Evolutionary conservation across 1,140 invertebrate species (phyloP).

Genomic region (Camponotus pennsylvanicus): DNA sequence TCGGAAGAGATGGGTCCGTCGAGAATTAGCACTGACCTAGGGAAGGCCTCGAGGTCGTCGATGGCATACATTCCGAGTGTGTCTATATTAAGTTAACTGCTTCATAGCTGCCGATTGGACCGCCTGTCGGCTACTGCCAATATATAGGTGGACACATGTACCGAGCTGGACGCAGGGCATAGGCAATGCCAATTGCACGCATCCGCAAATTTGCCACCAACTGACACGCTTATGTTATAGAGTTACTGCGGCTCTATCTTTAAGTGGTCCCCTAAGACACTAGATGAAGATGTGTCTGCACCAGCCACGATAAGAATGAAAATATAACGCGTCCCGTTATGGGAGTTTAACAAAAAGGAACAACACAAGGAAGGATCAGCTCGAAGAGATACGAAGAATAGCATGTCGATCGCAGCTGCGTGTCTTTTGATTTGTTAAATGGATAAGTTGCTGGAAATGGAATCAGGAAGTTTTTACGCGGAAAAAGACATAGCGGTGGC

Average conservation of each 20-base stretch:
- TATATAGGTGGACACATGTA: conserved; percentile 70
- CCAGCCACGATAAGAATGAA: not conserved
- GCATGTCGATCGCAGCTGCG: not conserved
- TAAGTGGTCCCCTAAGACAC: conserved; percentile 70
- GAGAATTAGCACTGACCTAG: conserved; percentile 84
- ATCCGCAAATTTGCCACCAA: conserved; percentile 85
- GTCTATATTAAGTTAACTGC: conserved; percentile 82
- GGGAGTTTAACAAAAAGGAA: not conserved
- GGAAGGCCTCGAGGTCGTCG: conserved; percentile 82
- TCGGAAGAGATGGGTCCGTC: conserved; percentile 70
- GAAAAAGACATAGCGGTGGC: not conserved
- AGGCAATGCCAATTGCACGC: conserved; percentile 84
- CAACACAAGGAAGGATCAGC: not conserved
- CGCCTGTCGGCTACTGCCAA: conserved; percentile 67
- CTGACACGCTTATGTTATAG: conserved; percentile 83
- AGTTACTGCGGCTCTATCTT: conserved; percentile 77
- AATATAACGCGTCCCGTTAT: not conserved
- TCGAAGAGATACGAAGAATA: not conserved
- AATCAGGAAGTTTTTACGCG: conserved; percentile 12
- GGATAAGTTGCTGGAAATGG: not conserved
- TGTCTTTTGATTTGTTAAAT: not conserved
- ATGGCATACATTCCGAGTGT: conserved; percentile 80
- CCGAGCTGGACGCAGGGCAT: conserved; percentile 66
- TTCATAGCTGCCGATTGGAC: conserved; percentile 82
- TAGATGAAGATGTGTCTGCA: conserved; percentile 61